A percentile compares a stretch with the other conserved stretches of the same genome.
phyloP scores from a whole-genome alignment of 2,113 vertebrate genomes.

The Elephantulus edwardii region DNA sequence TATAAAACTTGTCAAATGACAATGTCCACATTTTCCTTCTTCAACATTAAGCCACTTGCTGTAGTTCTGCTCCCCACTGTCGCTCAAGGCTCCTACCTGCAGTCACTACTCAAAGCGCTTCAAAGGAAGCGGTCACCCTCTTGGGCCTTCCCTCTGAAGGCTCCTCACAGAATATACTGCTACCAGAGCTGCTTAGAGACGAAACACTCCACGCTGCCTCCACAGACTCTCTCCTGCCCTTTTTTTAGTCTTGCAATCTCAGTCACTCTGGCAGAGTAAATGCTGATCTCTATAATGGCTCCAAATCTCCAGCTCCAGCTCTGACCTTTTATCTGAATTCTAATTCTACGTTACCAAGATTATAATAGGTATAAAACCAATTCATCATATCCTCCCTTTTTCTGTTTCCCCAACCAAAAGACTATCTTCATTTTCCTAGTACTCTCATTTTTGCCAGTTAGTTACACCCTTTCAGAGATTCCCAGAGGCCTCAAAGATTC shows the following conservation, averaged over 20 bases:
- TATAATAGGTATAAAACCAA: neutral
- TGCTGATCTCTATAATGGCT: neutral
- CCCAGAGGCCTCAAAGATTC: constrained; percentile 2
- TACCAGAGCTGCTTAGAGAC: too few species aligned
- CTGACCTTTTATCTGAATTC: constrained; percentile 7
- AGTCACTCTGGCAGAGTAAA: neutral
- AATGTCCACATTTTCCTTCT: too few species aligned
- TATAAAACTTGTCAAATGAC: too few species aligned
- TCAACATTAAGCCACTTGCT: too few species aligned
- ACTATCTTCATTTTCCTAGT: neutral
- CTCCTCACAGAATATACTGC: too few species aligned
- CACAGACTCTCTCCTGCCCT: neutral
- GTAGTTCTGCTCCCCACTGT: too few species aligned
- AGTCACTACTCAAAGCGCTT: too few species aligned
- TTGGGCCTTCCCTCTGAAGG: too few species aligned
- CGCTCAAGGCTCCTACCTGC: too few species aligned
- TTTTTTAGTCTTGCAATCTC: constrained; percentile 3
- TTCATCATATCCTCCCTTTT: neutral
- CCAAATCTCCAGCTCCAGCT: neutral
- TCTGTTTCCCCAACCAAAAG: neutral
- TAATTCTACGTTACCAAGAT: neutral
- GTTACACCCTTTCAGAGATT: neutral
- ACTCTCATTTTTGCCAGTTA: neutral
- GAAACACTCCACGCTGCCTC: too few species aligned
- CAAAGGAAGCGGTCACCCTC: too few species aligned